Conservation (phyloP, 1,140 invertebrate genomes). For the Dinoponera quadriceps region DNA sequence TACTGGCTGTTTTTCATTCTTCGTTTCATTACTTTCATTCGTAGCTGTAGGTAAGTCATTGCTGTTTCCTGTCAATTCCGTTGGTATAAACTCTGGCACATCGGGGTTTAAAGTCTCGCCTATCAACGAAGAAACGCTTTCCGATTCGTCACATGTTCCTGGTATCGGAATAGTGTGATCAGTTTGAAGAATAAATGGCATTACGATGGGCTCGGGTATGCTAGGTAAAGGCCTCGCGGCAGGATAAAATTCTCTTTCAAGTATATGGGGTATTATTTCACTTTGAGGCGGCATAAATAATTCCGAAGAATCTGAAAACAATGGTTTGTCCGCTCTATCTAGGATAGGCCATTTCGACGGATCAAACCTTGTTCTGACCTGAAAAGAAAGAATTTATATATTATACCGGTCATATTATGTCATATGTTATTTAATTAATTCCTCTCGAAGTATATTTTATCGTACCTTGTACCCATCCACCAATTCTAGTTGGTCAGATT, state of each 20-base stretch:
- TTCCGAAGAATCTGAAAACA: constrained; percentile 82
- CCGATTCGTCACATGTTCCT: constrained; percentile 73
- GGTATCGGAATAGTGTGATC: constrained; percentile 50
- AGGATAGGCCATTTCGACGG: constrained; percentile 95
- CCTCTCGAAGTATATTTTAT: background rate
- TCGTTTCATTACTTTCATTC: constrained; percentile 17
- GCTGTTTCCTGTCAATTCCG: constrained; percentile 58
- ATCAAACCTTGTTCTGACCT: constrained; percentile 92
- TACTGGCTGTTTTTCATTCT: constrained; percentile 44
- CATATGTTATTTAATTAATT: background rate
- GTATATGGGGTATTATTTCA: constrained; percentile 63
- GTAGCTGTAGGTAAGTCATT: constrained; percentile 5
- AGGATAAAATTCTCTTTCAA: constrained; percentile 81
- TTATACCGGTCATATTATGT: background rate
- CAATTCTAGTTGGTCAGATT: constrained; percentile 94
- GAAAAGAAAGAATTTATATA: constrained; percentile 63
- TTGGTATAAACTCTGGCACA: constrained; percentile 94
- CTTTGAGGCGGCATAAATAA: constrained; percentile 54
- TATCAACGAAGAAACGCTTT: constrained; percentile 74
- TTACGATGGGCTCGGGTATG: constrained; percentile 88
- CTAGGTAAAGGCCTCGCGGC: constrained; percentile 87
- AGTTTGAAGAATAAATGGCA: constrained; percentile 85
- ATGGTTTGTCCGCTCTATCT: constrained; percentile 85
- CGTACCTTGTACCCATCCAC: constrained; percentile 90
- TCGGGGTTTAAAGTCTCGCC: constrained; percentile 92